Conservation (phyloP, 2,888 invertebrate genomes). For the Criorhina ranunculi region DNA sequence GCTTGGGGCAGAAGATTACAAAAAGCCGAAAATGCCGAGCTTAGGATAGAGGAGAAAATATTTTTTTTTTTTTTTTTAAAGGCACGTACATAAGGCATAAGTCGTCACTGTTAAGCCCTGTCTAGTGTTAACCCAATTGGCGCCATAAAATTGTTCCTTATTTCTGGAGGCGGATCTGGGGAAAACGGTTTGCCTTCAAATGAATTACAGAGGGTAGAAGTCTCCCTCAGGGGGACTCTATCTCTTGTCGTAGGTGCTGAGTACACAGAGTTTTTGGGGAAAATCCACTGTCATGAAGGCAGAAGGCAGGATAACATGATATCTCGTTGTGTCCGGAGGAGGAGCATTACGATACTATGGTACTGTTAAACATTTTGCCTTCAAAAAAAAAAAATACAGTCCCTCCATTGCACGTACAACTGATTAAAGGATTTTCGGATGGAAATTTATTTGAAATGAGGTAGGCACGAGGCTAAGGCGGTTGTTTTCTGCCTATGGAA, state of each 20-base stretch:
- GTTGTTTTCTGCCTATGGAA: constrained; percentile 29
- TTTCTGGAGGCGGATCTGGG: constrained; percentile 7
- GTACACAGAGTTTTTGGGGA: constrained; percentile 20
- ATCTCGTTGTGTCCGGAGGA: constrained; percentile 46
- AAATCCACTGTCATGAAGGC: constrained; percentile 41
- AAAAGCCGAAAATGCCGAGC: constrained; percentile 36
- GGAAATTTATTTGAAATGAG: constrained; percentile 57
- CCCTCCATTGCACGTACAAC: constrained; percentile 61
- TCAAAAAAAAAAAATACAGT: neutral
- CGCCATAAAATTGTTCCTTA: constrained; percentile 50
- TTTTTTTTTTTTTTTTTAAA: constrained; percentile 11
- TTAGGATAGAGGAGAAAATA: constrained; percentile 6
- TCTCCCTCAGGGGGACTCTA: constrained; percentile 13
- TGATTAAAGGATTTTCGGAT: constrained; percentile 69
- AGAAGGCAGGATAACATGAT: constrained; percentile 34
- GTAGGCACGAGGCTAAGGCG: constrained; percentile 1
- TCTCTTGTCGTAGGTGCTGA: constrained; percentile 30
- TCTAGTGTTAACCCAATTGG: constrained; percentile 47
- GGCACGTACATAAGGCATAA: constrained; percentile 68
- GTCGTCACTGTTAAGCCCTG: constrained; percentile 55
- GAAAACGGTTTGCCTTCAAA: constrained; percentile 14
- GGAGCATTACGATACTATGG: neutral
- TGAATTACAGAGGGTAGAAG: constrained; percentile 47
- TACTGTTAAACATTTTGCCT: constrained; percentile 6
- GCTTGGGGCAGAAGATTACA: constrained; percentile 34